Base-by-base conservation (phyloP, 2,888 invertebrate species). In the Therioaphis trifolii region DNA sequence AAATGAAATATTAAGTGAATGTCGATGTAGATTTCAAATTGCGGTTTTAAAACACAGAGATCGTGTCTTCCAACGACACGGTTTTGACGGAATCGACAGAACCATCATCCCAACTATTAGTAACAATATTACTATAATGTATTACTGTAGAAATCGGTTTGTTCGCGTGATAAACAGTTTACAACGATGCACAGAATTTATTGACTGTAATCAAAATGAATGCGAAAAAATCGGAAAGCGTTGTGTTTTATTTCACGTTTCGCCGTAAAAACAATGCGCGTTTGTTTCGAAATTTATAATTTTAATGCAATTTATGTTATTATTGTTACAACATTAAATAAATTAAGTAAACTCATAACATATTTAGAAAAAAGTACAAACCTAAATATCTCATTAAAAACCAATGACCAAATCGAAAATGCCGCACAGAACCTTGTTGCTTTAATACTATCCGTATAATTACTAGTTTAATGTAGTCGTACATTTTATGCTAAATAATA, bases 61-160 rank as follows among this genome's bases (percentile, higher is more conserved):
- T 69, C 68, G 43, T 69, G 68, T 69, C 14, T 43, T 69, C n/a
- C 21, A 69, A 69, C 43, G 43, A 40, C 40, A 69, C 68, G 43
- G 43, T 52, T 52, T n/a, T 52, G 4, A 68, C 21, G 12, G n/a
- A 24, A 43, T 35, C 68, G 43, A 66, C n/a, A 11, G 66, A 66
- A 69, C 24, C 68, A 15, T 69, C 68, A 43, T 43, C 15, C 7
- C 43, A 43, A 40, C 24, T 21, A 5, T 18, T 52, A 52, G 52
- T 52, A n/a, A 52, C n/a, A 49, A 3, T 24, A 69, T 43, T 69
- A 24, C 24, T 24, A 35, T 69, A n/a, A 0, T 12, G 40, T 66
- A n/a, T 21, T n/a, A n/a, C n/a, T n/a, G n/a, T n/a, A n/a, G n/a
- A n/a, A n/a, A n/a, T n/a, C n/a, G n/a, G 43, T 9, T 14, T 12